Percentiles rank a stretch among this genome's conserved stretches.
These are phyloP conservation scores for Ciconia stormi DNA, from an alignment of 2,113 vertebrate genomes.

Conservation along the genomic window DNA sequence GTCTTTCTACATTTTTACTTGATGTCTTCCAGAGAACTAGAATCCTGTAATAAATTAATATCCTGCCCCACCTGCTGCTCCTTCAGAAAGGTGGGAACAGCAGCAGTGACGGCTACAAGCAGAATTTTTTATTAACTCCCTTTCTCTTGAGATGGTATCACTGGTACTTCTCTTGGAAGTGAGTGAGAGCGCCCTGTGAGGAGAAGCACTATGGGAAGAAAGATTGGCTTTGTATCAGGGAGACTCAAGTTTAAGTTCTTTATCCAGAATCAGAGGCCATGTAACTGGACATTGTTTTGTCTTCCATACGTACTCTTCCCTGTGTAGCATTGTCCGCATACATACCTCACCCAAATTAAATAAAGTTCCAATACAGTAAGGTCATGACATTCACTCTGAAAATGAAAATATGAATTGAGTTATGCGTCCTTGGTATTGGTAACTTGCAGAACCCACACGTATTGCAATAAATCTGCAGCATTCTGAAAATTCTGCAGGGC, in stretches of 20 bases:
- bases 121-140: not conserved
- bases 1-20: not conserved
- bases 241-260: not conserved
- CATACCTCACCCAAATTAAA: not conserved
- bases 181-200: not conserved
- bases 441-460: not conserved
- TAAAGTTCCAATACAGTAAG: not conserved
- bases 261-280: not conserved
- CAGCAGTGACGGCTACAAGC: not conserved
- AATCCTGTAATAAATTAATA: not conserved
- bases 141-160: not conserved
- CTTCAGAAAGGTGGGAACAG: not conserved
- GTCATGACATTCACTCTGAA: not conserved
- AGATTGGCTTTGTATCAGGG: not conserved
- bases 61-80: not conserved
- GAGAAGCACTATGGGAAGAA: not conserved
- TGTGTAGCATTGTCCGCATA: not conserved
- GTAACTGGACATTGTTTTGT: not conserved
- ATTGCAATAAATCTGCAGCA: not conserved
- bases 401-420: not conserved
- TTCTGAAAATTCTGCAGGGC: not conserved
- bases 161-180: not conserved
- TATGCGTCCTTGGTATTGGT: not conserved
- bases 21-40: not conserved
- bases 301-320: not conserved